Evolutionary conservation across 2,888 invertebrate species (phyloP), one percentile per base, ranked within the genome.

Genomic region (Tetragonisca angustula): DNA sequence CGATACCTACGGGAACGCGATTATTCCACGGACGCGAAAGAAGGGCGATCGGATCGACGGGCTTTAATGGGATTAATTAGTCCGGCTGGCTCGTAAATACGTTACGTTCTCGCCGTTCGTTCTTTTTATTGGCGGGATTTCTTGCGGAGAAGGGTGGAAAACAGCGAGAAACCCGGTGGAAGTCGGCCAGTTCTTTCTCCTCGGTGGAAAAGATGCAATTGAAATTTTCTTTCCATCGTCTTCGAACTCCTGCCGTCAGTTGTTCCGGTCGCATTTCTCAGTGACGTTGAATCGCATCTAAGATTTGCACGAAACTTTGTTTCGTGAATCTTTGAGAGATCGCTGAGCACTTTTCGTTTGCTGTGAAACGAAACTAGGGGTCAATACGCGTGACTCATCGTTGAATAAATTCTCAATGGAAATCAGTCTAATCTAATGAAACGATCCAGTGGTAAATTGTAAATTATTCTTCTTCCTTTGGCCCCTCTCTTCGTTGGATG

Each of bases 11-110:
- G 24, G 56, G 27, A 36, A 50, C 27, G 56, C 59, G 76, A 76
- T 80, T 76, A 70, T n/a, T 56, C 50, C 50, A n/a, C 21, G n/a
- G 50, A 59, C 4, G 52, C 52, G 50, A 27, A 74, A 50, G 52
- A 56, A 50, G 24, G 49, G 32, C 5, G 32, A 72, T 19, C 32
- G 32, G 17, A n/a, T 61, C 15, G 61, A 4, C 19, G n/a, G n/a
- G 32, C 21, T 54, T 52, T 59, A 49, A 78, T 43, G n/a, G 50
- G 68, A 69, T 76, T 76, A 79, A 70, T 79, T 79, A 62, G 68
- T 11, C 24, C 4, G 61, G 2, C 19, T 19, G 27, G 11, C 21
- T 69, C 49, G 77, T 76, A 52, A 75, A 59, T 43, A 27, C 61
- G 49, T 56, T n/a, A 17, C 43, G 43, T 56, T 56, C 54, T 24